Evolutionary conservation across 2,797 vertebrate species (phyloP), one percentile per base, ranked within the genome.

Genomic region (Pangasius djambal): DNA sequence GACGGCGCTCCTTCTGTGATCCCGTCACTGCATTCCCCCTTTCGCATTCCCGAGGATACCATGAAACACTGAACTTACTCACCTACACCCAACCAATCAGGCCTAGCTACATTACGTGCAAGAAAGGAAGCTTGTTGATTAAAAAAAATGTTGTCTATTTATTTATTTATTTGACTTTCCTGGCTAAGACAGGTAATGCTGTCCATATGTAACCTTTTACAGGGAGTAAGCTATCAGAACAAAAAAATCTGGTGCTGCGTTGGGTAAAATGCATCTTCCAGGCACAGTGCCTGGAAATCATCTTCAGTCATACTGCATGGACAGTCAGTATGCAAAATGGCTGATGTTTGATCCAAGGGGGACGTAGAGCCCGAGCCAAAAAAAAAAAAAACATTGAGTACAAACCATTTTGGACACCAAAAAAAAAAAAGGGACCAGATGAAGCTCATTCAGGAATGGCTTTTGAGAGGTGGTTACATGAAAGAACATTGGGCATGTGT

Each of bases 131-230:
- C 75, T 86, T 82, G 7, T 90, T 85, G 44, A 78, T 69, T 50
- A 22, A 6, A 59, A 69, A 75, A 93, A 77, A 50, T 72, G 67
- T 72, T 85, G 65, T 85, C 67, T 85, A 50, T 74, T 61, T 91
- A 92, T 93, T 89, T 94, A 94, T 96, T 93, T 93, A 93, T 93
- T 92, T 85, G 87, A 88, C 88, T 89, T 95, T 95, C 82, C 70
- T 88, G 85, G 83, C 85, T 86, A 59, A 85, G 83, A 89, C 65
- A 74, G 85, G 79, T 89, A 85, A 85, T 87, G 57, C 70, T 67
- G 72, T 90, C 86, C 89, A 69, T 79, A 88, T 70, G 82, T 83
- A 86, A 91, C 74, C 31, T 85, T 83, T 85, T 74, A 90, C 89
- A 92, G 78, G 88, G 86, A 91, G 91, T 90, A 89, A 90, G 89